These are phyloP conservation scores for Mya arenaria DNA, from an alignment of 1,140 invertebrate species.

Conservation along the genomic window DNA sequence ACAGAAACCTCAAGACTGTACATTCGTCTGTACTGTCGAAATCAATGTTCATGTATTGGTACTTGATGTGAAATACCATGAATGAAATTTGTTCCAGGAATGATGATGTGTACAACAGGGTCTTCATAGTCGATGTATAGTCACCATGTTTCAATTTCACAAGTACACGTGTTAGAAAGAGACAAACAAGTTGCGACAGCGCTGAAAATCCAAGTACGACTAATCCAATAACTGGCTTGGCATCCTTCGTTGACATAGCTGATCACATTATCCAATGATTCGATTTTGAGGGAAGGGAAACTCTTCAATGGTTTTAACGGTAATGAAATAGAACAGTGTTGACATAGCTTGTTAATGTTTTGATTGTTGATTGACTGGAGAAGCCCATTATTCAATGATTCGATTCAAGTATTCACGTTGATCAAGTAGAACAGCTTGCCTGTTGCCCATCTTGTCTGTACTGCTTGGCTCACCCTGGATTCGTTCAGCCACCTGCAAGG, in stretches of 20 bases:
- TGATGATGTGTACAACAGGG: neutral
- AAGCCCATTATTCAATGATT: too few species aligned
- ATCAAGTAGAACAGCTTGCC: too few species aligned
- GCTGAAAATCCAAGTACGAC: neutral
- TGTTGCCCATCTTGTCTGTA: too few species aligned
- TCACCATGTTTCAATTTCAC: neutral
- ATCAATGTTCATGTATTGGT: neutral
- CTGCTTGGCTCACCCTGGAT: too few species aligned
- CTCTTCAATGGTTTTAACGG: too few species aligned
- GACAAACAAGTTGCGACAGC: neutral
- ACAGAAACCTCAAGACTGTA: neutral
- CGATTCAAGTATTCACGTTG: too few species aligned
- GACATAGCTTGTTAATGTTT: too few species aligned
- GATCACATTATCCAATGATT: too few species aligned
- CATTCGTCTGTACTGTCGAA: neutral
- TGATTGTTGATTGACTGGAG: too few species aligned
- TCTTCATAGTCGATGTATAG: neutral
- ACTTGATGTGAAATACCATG: neutral
- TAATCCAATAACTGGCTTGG: neutral
- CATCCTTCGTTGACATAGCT: neutral
- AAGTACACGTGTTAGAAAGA: neutral
- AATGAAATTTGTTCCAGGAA: neutral
- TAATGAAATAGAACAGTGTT: too few species aligned
- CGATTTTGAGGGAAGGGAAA: too few species aligned
- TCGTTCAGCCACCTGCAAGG: too few species aligned